Conservation (phyloP, 2,888 invertebrate species). For the Parelbella ahira region DNA sequence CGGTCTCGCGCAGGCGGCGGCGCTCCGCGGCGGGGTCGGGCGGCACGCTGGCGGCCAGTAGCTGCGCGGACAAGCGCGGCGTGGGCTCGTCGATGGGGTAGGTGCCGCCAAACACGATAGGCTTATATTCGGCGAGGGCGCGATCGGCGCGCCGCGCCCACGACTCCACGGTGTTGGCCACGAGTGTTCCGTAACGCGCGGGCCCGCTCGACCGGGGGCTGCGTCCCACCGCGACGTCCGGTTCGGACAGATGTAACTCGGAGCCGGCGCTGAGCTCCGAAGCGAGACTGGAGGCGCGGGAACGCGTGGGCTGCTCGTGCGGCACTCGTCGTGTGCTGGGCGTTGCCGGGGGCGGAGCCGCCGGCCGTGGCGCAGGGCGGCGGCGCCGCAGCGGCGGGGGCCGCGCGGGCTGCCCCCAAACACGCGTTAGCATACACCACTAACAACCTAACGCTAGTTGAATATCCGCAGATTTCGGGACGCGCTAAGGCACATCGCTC, state of each 20-base stretch:
- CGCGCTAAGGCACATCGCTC: too few species aligned
- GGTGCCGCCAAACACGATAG: slow-evolving; percentile 91
- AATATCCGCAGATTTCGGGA: not conserved
- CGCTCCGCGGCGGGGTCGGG: slow-evolving; percentile 31
- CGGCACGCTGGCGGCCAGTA: slow-evolving; percentile 18
- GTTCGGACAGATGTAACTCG: too few species aligned
- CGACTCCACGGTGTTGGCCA: slow-evolving; percentile 33
- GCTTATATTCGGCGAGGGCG: slow-evolving; percentile 71
- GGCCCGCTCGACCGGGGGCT: slow-evolving; percentile 25
- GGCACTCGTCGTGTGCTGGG: slow-evolving; percentile 7
- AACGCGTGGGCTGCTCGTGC: slow-evolving; percentile 21
- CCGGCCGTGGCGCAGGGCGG: not conserved
- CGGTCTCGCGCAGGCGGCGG: slow-evolving; percentile 50
- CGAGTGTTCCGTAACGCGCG: slow-evolving; percentile 25
- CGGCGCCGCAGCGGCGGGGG: slow-evolving; percentile 17
- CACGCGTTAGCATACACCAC: slow-evolving; percentile 36
- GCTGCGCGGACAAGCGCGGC: slow-evolving; percentile 22
- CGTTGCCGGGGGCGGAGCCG: not conserved
- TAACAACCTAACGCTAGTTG: slow-evolving; percentile 30
- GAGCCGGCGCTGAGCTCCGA: slow-evolving; percentile 1
- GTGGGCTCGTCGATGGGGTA: slow-evolving; percentile 90
- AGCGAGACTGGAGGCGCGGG: slow-evolving; percentile 27
- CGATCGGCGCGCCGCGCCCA: slow-evolving; percentile 30
- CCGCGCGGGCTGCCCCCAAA: slow-evolving; percentile 34
- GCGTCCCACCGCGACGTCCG: slow-evolving; percentile 3